Base-by-base conservation (phyloP, 1,140 invertebrate genomes). In the Apis cerana region DNA sequence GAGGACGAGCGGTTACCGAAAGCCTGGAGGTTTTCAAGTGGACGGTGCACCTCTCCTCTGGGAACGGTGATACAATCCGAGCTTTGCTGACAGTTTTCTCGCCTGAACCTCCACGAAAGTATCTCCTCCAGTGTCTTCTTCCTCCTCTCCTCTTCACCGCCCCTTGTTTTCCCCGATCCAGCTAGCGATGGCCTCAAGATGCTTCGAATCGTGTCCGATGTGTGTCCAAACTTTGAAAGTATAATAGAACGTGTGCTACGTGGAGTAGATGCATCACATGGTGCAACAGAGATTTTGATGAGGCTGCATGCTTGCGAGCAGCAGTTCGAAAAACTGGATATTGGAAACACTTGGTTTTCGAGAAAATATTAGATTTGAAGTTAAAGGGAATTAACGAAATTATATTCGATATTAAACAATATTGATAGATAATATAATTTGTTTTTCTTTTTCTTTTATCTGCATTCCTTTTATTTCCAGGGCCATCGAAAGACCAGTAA, bases 41-140 rank as follows among this genome's bases (percentile, higher is more conserved):
- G 87, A 88, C 87, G 87, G 67, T 86, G 77, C 86, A 88, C 83
- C 76, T 86, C 75, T 80, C 87, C 89, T 88, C 72, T 84, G 85
- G 87, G 89, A 90, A 75, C 52, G 76, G 75, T 90, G 89, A 90
- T 90, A 90, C 90, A 88, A 90, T 90, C 89, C 83, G 82, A 90
- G 89, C 82, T 88, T 79, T 75, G 84, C 85, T 89, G 89, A 90
- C 89, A 90, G 87, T 90, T 88, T 80, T 76, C 81, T 89, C 75
- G 84, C 84, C 67, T 68, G 67, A 71, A 70, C 72, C n/a, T 23
- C 71, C 33, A 64, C 65, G 65, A 81, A 43, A 75, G 71, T 48
- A 75, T 70, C 61, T 79, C 43, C 59, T 62, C 50, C 75, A 9
- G 67, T 75, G 75, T 85, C 83, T 71, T 19, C 52, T 67, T 43